Base-by-base conservation (phyloP, 2,888 invertebrate genomes). In the Reticulitermes lucifugus region DNA sequence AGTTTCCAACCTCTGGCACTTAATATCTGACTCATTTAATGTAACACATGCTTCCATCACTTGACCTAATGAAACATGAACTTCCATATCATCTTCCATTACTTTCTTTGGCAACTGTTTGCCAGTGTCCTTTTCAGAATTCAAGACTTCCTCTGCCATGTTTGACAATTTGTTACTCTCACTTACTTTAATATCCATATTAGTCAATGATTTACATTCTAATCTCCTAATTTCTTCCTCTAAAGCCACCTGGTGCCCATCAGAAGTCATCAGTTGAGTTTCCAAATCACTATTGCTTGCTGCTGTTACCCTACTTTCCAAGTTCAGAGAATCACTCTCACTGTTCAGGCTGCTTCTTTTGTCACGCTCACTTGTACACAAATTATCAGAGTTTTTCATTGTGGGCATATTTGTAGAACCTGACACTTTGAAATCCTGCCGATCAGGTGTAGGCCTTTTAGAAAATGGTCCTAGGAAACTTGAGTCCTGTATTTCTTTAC, bases 391-490 rank as follows among this genome's bases (percentile, higher is more conserved):
- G 14, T 6, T 60, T n/a, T 65, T n/a, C n/a, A 7, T 10, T 65
- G 9, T 65, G 65, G 65, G 65, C 65, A 65, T 65, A 10, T 25
- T 25, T 6, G 65, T 65, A n/a, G 73, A 6, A 73, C 41, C 41
- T 5, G 73, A 41, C 41, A 73, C 41, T 73, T 65, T 65, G 25
- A 65, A 65, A 65, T 65, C 65, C 65, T 73, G 73, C 2, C 10
- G 7, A 73, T 80, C 80, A 29, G 55, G 35, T 18, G 29, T 80
- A 80, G 80, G 81, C 55, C 81, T 81, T 41, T 81, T 81, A n/a
- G 81, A 7, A 41, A n/a, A 35, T 41, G 70, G 46, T 41, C 46
- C 81, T 46, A 25, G 43, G 18, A 65, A n/a, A 35, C 43, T 70
- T 4, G n/a, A 12, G 14, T 70, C 55, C 65, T 55, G 59, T 22